phyloP scores from a whole-genome alignment of 2,113 vertebrate species.

The Daubentonia madagascariensis region DNA sequence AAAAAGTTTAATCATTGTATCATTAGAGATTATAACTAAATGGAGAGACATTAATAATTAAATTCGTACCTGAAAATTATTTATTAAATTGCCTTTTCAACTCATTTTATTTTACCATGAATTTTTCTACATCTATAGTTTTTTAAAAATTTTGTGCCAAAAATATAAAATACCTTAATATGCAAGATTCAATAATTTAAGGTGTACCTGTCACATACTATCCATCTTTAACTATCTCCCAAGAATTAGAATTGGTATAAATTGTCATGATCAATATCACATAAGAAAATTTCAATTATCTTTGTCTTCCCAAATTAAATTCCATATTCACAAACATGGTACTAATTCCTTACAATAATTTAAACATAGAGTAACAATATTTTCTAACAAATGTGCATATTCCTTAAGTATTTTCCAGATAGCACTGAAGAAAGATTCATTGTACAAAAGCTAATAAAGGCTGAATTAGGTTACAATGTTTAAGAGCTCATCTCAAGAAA shows the following conservation, averaged over 20 bases:
- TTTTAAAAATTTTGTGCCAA: constrained; percentile 54
- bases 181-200: constrained; percentile 51
- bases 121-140: not conserved
- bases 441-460: constrained; percentile 76
- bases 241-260: not conserved
- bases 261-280: not conserved
- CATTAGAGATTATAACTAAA: not conserved
- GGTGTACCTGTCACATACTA: constrained; percentile 45
- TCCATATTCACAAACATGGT: not conserved
- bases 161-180: not conserved
- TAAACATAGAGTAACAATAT: not conserved
- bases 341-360: not conserved
- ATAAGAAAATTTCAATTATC: not conserved
- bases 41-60: not conserved
- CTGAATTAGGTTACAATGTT: constrained; percentile 78
- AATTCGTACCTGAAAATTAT: not conserved
- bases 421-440: constrained; percentile 71
- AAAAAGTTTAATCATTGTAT: not conserved
- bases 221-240: constrained; percentile 50
- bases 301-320: not conserved
- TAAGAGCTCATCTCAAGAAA: constrained; percentile 74
- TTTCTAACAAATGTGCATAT: constrained; percentile 63
- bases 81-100: not conserved
- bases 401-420: constrained; percentile 59
- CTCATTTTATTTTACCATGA: not conserved